phyloP scores from a whole-genome alignment of 92 coral and sea anemone genomes.

The Epizoanthus rinbou region DNA sequence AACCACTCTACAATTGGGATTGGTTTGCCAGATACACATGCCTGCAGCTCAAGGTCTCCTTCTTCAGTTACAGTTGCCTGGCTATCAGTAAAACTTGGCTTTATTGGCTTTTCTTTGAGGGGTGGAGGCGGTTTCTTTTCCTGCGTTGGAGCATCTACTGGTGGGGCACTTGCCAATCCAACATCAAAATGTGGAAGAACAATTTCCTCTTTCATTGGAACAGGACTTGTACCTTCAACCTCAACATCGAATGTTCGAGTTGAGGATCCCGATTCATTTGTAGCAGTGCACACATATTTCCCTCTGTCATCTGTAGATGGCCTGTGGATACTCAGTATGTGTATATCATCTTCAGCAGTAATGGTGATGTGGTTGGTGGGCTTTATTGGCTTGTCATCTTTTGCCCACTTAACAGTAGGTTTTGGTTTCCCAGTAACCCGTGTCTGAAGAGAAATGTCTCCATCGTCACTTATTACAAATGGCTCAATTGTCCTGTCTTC shows the following conservation, averaged over 20 bases:
- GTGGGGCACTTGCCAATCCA: constrained; percentile 24
- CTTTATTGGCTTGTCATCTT: constrained; percentile 65
- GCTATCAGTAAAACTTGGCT: constrained; percentile 36
- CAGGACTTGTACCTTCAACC: constrained; percentile 52
- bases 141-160: not conserved
- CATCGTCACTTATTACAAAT: constrained; percentile 67
- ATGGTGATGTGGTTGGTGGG: constrained; percentile 58
- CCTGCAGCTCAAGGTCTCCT: constrained; percentile 49
- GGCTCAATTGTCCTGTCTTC: constrained; percentile 61
- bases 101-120: constrained; percentile 29
- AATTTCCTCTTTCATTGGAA: constrained; percentile 35
- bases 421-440: constrained; percentile 77
- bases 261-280: constrained; percentile 60
- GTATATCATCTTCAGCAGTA: constrained; percentile 68
- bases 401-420: constrained; percentile 79
- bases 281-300: constrained; percentile 75
- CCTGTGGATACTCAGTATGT: constrained; percentile 54
- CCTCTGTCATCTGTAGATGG: constrained; percentile 73
- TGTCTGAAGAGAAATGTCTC: constrained; percentile 60
- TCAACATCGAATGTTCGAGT: constrained; percentile 74
- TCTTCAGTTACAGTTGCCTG: constrained; percentile 41
- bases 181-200: constrained; percentile 48
- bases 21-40: constrained; percentile 54
- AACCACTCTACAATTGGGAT: constrained; percentile 55
- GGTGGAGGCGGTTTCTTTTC: constrained; percentile 13